Evolutionary conservation across 2,888 invertebrate species (phyloP).

Genomic region (Physocephala rufipes): DNA sequence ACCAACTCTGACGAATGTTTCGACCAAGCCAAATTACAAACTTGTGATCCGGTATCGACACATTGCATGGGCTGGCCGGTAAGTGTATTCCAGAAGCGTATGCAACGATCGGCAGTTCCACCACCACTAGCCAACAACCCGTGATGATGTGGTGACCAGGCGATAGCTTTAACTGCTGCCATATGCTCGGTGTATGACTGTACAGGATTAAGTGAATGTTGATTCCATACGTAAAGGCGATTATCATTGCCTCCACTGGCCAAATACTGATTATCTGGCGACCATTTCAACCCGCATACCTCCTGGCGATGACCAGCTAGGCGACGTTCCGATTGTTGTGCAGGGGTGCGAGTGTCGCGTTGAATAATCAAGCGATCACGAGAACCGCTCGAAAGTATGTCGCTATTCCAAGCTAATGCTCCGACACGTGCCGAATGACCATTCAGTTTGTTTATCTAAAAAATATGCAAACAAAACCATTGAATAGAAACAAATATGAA

Average conservation of each 20-base stretch:
- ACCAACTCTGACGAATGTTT: slow-evolving; percentile 98
- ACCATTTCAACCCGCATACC: slow-evolving; percentile 98
- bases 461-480: not conserved
- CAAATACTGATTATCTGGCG: slow-evolving; percentile 95
- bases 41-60: slow-evolving; percentile 97
- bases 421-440: slow-evolving; percentile 94
- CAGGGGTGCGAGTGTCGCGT: slow-evolving; percentile 90
- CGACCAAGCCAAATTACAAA: slow-evolving; percentile 98
- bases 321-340: slow-evolving; percentile 78
- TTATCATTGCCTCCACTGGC: slow-evolving; percentile 98
- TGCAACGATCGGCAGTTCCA: slow-evolving; percentile 98
- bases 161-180: slow-evolving; percentile 98
- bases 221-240: slow-evolving; percentile 71
- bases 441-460: slow-evolving; percentile 83
- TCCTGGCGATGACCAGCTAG: slow-evolving; percentile 95
- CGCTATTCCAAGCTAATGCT: slow-evolving; percentile 97
- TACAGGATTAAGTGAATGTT: slow-evolving; percentile 87
- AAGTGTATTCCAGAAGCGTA: slow-evolving; percentile 97
- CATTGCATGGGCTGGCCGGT: slow-evolving; percentile 98
- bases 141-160: slow-evolving; percentile 99
- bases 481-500: not conserved
- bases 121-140: slow-evolving; percentile 95
- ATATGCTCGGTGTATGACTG: slow-evolving; percentile 95
- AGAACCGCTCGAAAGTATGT: slow-evolving; percentile 93
- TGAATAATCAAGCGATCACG: slow-evolving; percentile 93